These are phyloP conservation scores for Polypterus senegalus DNA, from an alignment of 2,113 vertebrate genomes.

Conservation along the genomic window DNA sequence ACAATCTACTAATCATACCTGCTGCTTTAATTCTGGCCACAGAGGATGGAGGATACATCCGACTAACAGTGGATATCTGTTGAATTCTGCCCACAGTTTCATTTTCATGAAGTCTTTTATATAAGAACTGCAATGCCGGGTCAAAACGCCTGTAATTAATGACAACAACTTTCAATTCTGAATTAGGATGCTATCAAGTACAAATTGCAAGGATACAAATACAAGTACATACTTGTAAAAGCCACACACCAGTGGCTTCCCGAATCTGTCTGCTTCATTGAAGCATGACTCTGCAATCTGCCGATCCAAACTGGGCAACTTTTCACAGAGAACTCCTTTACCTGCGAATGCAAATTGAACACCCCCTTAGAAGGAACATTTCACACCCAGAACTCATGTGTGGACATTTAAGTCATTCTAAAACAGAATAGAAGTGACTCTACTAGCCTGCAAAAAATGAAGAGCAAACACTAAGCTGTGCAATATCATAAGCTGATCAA, in stretches of 20 bases:
- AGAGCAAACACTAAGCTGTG: no score
- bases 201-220: not conserved
- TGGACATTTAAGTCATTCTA: no score
- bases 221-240: slow-evolving; percentile 34
- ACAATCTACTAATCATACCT: slow-evolving; percentile 10
- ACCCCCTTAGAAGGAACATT: no score
- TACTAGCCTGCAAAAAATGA: no score
- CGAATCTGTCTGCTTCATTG: slow-evolving; percentile 21
- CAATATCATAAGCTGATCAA: no score
- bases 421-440: no score
- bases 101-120: slow-evolving; percentile 19
- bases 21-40: slow-evolving; percentile 21
- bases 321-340: slow-evolving; percentile 33
- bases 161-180: not conserved
- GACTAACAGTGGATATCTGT: slow-evolving; percentile 16
- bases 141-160: slow-evolving; percentile 27
- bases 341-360: slow-evolving; percentile 16
- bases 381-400: no score
- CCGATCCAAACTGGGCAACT: slow-evolving; percentile 24
- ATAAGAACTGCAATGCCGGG: slow-evolving; percentile 31
- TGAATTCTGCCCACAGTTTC: slow-evolving; percentile 25
- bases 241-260: slow-evolving; percentile 26
- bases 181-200: not conserved
- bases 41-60: slow-evolving; percentile 14
- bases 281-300: slow-evolving; percentile 28